Evolutionary conservation across 2,888 invertebrate genomes (phyloP).

Genomic region (Eilema depressum): DNA sequence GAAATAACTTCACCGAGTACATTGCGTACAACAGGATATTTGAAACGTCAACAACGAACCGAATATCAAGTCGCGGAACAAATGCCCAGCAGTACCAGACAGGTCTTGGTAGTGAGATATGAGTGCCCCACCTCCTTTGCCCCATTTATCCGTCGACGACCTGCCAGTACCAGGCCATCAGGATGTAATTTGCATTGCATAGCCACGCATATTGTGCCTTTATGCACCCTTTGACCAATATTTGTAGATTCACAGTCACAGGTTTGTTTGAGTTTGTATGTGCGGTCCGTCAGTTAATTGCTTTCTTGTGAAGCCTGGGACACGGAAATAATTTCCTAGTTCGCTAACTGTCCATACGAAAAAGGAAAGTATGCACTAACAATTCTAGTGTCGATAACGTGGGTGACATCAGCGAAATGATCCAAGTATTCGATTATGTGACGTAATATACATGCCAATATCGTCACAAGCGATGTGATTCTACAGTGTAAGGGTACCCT

Average conservation of each 20-base stretch:
- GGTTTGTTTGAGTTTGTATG: not conserved
- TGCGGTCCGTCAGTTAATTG: not conserved
- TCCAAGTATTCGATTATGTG: not conserved
- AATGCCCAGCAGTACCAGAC: not conserved
- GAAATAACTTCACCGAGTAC: not conserved
- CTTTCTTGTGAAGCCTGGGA: too few relatives aligned
- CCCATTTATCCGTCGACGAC: not conserved
- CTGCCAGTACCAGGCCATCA: not conserved
- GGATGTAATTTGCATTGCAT: not conserved
- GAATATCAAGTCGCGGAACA: not conserved
- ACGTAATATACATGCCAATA: not conserved
- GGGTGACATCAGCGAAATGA: not conserved
- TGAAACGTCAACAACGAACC: not conserved
- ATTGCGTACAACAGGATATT: not conserved
- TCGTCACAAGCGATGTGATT: not conserved
- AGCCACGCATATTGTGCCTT: not conserved
- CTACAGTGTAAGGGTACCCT: not conserved
- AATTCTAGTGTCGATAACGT: not conserved
- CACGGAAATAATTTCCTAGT: not conserved
- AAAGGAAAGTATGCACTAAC: too few relatives aligned
- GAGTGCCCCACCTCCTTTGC: not conserved
- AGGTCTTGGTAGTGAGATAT: not conserved
- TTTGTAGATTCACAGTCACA: not conserved
- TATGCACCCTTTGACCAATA: not conserved
- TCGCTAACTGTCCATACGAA: not conserved